Conservation (phyloP, 1,140 invertebrate species). For the Elysia chlorotica region DNA sequence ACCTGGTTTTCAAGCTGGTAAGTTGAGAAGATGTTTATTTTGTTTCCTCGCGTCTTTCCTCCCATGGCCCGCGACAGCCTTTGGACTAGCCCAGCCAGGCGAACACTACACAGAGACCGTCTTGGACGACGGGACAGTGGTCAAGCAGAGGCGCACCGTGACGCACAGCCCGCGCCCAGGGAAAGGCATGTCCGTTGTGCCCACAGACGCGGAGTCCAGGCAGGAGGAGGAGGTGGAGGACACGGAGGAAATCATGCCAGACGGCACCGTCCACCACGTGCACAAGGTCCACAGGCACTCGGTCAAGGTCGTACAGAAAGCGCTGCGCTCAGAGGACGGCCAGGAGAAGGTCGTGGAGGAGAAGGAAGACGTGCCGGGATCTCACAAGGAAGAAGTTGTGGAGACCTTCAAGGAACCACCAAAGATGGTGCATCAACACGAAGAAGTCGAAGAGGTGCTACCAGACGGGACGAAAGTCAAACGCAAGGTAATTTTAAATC, state of each 20-base stretch:
- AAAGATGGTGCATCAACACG: slow-evolving; percentile 44
- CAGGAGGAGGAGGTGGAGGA: slow-evolving; percentile 43
- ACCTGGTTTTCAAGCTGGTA: too few relatives aligned
- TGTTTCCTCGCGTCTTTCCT: too few relatives aligned
- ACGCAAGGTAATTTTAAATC: slow-evolving; percentile 40
- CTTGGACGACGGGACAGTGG: slow-evolving; percentile 47
- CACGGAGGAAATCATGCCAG: slow-evolving; percentile 47
- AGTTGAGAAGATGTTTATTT: too few relatives aligned
- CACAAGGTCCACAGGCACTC: slow-evolving; percentile 40
- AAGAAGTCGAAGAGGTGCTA: slow-evolving; percentile 51
- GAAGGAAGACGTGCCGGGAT: slow-evolving; percentile 37
- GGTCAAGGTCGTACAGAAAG: slow-evolving; percentile 40
- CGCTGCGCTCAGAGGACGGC: slow-evolving; percentile 36
- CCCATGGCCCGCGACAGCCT: too few relatives aligned
- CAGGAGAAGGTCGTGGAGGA: slow-evolving; percentile 34
- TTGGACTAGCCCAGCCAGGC: slow-evolving; percentile 24
- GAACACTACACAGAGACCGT: slow-evolving; percentile 41
- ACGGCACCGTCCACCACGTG: slow-evolving; percentile 50
- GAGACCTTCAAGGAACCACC: slow-evolving; percentile 56
- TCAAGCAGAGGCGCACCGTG: slow-evolving; percentile 32
- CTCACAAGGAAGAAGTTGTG: slow-evolving; percentile 35
- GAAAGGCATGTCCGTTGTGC: slow-evolving; percentile 30
- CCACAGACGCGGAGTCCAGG: slow-evolving; percentile 34
- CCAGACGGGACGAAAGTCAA: slow-evolving; percentile 55
- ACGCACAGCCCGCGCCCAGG: slow-evolving; percentile 12